Evolutionary conservation across 2,113 vertebrate species (phyloP), one percentile per base, ranked within the genome.

Genomic region (Suricata suricatta): DNA sequence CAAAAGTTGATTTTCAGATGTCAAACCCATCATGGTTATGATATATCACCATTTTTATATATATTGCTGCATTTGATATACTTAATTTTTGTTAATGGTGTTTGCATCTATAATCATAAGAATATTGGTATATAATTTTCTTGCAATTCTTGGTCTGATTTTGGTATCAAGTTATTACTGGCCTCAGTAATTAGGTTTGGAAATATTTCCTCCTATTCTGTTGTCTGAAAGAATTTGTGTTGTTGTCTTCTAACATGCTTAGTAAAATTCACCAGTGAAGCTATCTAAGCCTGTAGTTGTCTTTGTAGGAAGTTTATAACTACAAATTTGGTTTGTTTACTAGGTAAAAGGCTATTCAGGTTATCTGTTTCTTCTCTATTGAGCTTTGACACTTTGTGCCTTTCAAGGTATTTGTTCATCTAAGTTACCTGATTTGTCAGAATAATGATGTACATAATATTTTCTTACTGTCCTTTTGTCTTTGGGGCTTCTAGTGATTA

Each of bases 41-140:
- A 79, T 76, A 6, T 71, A 66, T 69, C 97, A 66, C 29, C 35
- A 10, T 94, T 88, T 81, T 66, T 38, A n/a, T 95, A n/a, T 95
- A 7, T 77, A 60, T 88, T 83, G 14, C 44, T 94, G 21, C 7
- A 82, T 93, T 88, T 69, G 13, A 50, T 94, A 64, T 95, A 50
- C 54, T 44, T 97, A 60, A 47, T n/a, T 90, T 95, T 87, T 90
- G 11, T 93, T 93, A 44, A 63, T 69, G 12, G 31, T 88, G 14
- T 64, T 91, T 74, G 23, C 19, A 29, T 95, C 35, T 79, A 0
- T 85, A 57, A 38, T 88, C 33, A 44, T 92, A 90, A 79, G 23
- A n/a, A 50, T 82, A 71, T n/a, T 86, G 27, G 6, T 79, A 44
- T 90, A 25, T 68, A 80, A 60, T 44, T 87, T 64, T 84, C 41